phyloP scores from a whole-genome alignment of 2,797 vertebrate species.

The Mallotus villosus region DNA sequence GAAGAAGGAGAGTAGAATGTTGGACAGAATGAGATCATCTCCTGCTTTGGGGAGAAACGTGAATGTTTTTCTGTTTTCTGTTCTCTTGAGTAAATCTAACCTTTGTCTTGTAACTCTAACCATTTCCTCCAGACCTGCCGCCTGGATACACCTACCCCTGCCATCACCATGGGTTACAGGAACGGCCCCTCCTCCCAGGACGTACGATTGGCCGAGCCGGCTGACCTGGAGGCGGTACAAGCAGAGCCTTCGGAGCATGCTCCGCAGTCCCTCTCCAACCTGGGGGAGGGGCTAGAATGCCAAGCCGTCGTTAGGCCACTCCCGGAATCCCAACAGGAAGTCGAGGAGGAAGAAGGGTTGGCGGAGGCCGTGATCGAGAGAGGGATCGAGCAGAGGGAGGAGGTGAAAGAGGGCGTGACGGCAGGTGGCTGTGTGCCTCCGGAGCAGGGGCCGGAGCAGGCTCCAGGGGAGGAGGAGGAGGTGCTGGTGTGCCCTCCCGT shows the following conservation, averaged over 20 bases:
- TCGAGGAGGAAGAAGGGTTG: slow-evolving; percentile 49
- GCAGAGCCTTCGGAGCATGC: slow-evolving; percentile 79
- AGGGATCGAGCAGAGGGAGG: slow-evolving; percentile 53
- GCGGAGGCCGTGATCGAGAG: slow-evolving; percentile 41
- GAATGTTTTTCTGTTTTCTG: not conserved
- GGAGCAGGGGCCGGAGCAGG: slow-evolving; percentile 54
- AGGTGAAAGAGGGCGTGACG: slow-evolving; percentile 48
- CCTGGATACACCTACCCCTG: slow-evolving; percentile 83
- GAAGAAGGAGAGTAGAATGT: not conserved
- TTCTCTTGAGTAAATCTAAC: slow-evolving; percentile 5
- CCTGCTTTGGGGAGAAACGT: not conserved
- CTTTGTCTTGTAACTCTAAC: slow-evolving; percentile 25
- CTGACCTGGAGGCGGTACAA: slow-evolving; percentile 85
- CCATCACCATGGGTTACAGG: slow-evolving; percentile 79
- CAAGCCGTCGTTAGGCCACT: slow-evolving; percentile 68
- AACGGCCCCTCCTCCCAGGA: slow-evolving; percentile 75
- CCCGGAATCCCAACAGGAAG: slow-evolving; percentile 59
- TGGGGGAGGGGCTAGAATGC: slow-evolving; percentile 71
- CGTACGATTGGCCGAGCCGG: slow-evolving; percentile 80
- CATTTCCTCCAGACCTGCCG: slow-evolving; percentile 78
- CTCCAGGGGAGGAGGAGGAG: slow-evolving; percentile 53
- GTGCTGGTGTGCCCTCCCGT: slow-evolving; percentile 63
- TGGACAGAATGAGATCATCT: not conserved
- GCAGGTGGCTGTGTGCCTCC: slow-evolving; percentile 59
- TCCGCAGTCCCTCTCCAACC: slow-evolving; percentile 78